These are phyloP conservation scores for Thysanoteuthis rhombus DNA, from an alignment of 2,888 invertebrate species.

Conservation along the genomic window DNA sequence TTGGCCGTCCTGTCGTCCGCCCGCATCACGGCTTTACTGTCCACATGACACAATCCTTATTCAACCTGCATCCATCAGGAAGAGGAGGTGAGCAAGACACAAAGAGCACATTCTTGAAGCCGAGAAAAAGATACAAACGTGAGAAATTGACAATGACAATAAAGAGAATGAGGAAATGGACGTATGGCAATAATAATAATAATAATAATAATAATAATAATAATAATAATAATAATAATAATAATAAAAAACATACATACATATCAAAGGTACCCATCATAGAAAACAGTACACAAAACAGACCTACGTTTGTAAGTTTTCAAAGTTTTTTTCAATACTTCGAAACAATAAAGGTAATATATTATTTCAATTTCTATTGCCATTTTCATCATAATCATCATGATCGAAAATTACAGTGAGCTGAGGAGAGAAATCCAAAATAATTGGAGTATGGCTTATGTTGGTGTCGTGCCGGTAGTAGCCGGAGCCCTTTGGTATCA, in stretches of 20 bases:
- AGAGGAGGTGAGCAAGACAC: background rate
- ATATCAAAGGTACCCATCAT: background rate
- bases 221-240: background rate
- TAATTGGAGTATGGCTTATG: too few relatives aligned
- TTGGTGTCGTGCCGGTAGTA: too few relatives aligned
- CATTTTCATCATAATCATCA: too few relatives aligned
- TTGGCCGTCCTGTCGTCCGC: background rate
- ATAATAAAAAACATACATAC: background rate
- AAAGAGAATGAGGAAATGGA: background rate
- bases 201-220: background rate
- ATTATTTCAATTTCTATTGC: too few relatives aligned
- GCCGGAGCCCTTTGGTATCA: too few relatives aligned
- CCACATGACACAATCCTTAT: slow-evolving; percentile 12
- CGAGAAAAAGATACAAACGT: background rate
- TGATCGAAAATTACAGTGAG: too few relatives aligned
- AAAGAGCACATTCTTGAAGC: background rate
- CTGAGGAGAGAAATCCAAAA: too few relatives aligned
- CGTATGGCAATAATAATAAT: background rate
- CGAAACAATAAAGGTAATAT: too few relatives aligned
- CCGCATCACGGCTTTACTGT: background rate
- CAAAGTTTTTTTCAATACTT: too few relatives aligned
- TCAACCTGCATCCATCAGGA: background rate
- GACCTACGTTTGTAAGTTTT: too few relatives aligned
- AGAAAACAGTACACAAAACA: too few relatives aligned
- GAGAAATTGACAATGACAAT: background rate